A percentile compares a stretch with the other conserved stretches of the same genome.
phyloP scores from a whole-genome alignment of 1,140 invertebrate species.

The Eubasilissa regina region DNA sequence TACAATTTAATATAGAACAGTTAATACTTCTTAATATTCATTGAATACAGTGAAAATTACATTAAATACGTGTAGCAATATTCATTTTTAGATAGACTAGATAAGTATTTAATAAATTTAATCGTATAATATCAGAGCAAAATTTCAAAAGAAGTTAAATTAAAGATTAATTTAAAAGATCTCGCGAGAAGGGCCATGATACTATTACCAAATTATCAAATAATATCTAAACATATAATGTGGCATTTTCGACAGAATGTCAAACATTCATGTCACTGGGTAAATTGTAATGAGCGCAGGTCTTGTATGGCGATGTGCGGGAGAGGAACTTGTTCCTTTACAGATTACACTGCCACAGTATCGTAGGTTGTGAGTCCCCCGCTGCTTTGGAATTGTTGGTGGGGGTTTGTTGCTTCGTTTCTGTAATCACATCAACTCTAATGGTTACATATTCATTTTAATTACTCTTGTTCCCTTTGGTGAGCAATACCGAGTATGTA shows the following conservation, averaged over 20 bases:
- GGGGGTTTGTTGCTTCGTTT: constrained; percentile 88
- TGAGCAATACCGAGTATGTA: too few species aligned
- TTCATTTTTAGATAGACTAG: constrained; percentile 32
- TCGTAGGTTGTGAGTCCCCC: constrained; percentile 96
- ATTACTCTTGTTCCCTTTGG: too few species aligned
- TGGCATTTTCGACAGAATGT: constrained; percentile 52
- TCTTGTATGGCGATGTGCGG: constrained; percentile 33
- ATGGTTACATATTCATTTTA: too few species aligned
- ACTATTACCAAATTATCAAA: constrained; percentile 40
- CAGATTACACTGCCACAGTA: constrained; percentile 97
- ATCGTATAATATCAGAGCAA: constrained; percentile 23
- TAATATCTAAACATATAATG: constrained; percentile 48
- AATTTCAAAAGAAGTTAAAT: background rate
- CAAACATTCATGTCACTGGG: constrained; percentile 37
- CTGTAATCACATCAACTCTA: too few species aligned
- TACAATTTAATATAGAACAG: constrained; percentile 31
- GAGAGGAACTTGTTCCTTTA: constrained; percentile 70
- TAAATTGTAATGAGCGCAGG: constrained; percentile 49
- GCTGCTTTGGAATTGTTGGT: constrained; percentile 79
- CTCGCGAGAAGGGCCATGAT: constrained; percentile 45
- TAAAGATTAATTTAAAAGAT: background rate
- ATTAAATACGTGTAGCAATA: constrained; percentile 27
- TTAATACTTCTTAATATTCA: constrained; percentile 36
- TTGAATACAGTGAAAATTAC: constrained; percentile 35
- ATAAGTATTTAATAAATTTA: constrained; percentile 27